Evolutionary conservation across 64 coral and sea anemone species (phyloP).

Genomic region (Montipora cactus): DNA sequence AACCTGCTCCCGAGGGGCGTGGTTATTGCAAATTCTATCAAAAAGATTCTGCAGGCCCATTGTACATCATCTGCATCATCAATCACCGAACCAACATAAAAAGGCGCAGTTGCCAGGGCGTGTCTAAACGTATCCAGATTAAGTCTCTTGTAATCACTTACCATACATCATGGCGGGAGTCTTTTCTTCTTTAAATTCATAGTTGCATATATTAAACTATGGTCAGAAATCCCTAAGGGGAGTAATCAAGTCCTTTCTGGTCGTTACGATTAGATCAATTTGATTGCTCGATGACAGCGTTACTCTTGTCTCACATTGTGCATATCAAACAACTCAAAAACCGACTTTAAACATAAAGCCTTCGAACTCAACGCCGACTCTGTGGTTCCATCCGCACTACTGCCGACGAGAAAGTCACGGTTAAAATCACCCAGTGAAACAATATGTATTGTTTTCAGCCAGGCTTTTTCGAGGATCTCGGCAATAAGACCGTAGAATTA

Average conservation of each 20-base stretch:
- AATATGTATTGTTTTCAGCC: neutral
- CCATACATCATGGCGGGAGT: neutral
- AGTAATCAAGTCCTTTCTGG: neutral
- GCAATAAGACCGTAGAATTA: neutral
- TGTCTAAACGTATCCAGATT: too few relatives aligned
- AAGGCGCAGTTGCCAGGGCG: too few relatives aligned
- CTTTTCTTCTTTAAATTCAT: neutral
- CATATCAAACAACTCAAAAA: neutral
- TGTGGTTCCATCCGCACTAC: neutral
- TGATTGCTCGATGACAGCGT: neutral
- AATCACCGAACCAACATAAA: too few relatives aligned
- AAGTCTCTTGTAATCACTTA: too few relatives aligned
- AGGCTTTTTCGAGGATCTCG: neutral
- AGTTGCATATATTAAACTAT: neutral
- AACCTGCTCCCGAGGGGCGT: too few relatives aligned
- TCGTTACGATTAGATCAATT: neutral
- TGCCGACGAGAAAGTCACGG: neutral
- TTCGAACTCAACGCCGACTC: neutral
- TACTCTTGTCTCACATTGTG: neutral
- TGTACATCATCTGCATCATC: too few relatives aligned
- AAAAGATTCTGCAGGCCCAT: too few relatives aligned
- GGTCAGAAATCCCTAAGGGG: neutral
- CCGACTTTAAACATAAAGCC: neutral
- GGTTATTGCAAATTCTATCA: too few relatives aligned
- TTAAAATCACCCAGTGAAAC: too few relatives aligned